These are phyloP conservation scores for Trachythela sp. DNA, from an alignment of 64 coral and sea anemone species.

Conservation along the genomic window DNA sequence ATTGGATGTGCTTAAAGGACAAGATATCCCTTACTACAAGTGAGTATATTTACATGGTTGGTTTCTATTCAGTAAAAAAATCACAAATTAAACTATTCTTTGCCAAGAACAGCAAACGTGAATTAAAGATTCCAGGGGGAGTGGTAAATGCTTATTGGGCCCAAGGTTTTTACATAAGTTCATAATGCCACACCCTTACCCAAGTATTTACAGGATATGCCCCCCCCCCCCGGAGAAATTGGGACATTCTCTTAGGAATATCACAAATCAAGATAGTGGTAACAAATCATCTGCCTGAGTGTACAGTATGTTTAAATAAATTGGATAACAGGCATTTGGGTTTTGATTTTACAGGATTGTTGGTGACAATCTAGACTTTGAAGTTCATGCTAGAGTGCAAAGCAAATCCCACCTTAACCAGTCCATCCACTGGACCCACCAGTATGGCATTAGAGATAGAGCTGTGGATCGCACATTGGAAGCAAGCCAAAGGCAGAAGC, in stretches of 20 bases:
- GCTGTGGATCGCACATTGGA: not conserved
- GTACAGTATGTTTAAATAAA: not conserved
- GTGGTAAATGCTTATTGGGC: too few species aligned
- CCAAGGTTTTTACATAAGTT: too few species aligned
- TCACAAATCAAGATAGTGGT: not conserved
- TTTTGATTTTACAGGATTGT: not conserved
- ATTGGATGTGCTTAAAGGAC: not conserved
- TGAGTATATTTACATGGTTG: not conserved
- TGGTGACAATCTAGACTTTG: conserved; percentile 13
- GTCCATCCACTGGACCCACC: conserved; percentile 19
- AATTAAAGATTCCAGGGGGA: too few species aligned
- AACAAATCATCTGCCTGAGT: not conserved
- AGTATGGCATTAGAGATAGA: not conserved
- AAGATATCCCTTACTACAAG: conserved; percentile 17
- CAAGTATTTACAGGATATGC: too few species aligned
- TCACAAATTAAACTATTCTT: not conserved
- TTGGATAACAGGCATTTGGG: not conserved
- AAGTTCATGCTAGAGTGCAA: conserved; percentile 9
- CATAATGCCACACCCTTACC: too few species aligned
- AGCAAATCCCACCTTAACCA: not conserved
- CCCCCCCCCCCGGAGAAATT: too few species aligned
- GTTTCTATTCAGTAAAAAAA: not conserved
- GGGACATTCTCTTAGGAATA: too few species aligned
- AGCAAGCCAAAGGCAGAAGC: conserved; percentile 15
- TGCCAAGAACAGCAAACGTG: not conserved